Percentiles rank a stretch among this genome's conserved stretches.
These are phyloP conservation scores for Aegotheles bennettii DNA, from an alignment of 2,113 vertebrate species.

Conservation along the genomic window DNA sequence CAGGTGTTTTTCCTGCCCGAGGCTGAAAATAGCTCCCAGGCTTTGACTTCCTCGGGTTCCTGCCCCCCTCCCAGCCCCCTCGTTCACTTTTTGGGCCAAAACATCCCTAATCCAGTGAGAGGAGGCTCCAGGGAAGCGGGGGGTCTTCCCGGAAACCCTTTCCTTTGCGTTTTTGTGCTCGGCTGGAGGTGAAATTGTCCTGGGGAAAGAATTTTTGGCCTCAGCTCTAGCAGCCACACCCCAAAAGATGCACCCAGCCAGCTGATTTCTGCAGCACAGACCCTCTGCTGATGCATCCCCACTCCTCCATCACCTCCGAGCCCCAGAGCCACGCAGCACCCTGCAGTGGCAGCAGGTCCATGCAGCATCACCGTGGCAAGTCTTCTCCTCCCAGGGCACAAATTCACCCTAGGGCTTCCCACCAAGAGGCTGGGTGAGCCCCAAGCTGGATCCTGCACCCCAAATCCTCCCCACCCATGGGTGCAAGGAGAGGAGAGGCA, in stretches of 20 bases:
- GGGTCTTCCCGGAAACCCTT: neutral
- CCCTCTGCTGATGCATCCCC: neutral
- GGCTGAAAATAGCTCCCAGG: neutral
- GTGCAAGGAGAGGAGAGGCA: neutral
- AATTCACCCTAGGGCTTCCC: rapidly evolving
- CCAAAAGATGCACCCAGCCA: neutral
- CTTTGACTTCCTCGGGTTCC: constrained; percentile 19
- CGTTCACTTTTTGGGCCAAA: neutral
- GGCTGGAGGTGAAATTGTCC: neutral
- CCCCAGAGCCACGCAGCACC: rapidly evolving
- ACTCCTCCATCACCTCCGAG: neutral
- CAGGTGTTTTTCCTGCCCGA: constrained; percentile 43
- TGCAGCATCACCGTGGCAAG: rapidly evolving
- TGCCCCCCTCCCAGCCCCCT: neutral
- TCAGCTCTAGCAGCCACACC: neutral
- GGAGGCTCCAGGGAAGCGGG: neutral
- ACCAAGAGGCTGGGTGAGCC: rapidly evolving
- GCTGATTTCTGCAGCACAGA: neutral
- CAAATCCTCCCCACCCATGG: rapidly evolving
- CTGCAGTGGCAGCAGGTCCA: rapidly evolving
- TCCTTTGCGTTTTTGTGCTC: neutral
- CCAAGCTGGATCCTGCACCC: neutral
- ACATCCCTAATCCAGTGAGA: neutral
- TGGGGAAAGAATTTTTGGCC: neutral
- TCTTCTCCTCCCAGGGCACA: neutral